These are phyloP conservation scores for Thymallus thymallus DNA, from an alignment of 2,113 vertebrate genomes.

Conservation along the genomic window DNA sequence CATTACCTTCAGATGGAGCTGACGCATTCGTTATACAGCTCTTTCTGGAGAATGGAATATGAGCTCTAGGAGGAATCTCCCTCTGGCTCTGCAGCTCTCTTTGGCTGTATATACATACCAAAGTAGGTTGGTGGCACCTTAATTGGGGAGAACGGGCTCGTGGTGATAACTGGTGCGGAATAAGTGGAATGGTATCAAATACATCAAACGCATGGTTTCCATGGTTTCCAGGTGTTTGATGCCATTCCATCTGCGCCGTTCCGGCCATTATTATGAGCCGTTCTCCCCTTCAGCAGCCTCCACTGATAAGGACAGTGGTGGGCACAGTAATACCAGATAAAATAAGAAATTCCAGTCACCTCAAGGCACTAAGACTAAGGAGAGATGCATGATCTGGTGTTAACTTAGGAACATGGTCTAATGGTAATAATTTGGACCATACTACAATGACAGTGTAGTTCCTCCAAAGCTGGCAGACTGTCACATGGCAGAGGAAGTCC, in stretches of 20 bases:
- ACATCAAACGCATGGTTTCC: too few relatives aligned
- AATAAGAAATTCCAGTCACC: not conserved
- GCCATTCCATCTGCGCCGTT: too few relatives aligned
- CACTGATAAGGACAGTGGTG: not conserved
- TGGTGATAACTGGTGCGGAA: too few relatives aligned
- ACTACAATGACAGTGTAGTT: slow-evolving; percentile 10
- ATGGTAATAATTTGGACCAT: not conserved
- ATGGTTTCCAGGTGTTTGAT: too few relatives aligned
- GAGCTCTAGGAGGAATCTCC: not conserved
- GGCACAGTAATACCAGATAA: not conserved
- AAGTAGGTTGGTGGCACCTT: too few relatives aligned
- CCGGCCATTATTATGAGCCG: too few relatives aligned
- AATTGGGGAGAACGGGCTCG: too few relatives aligned
- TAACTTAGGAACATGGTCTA: not conserved
- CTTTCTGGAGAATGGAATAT: not conserved
- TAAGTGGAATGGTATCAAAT: too few relatives aligned
- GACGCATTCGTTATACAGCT: slow-evolving; percentile 67
- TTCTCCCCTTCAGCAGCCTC: too few relatives aligned
- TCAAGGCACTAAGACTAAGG: not conserved
- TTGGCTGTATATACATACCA: slow-evolving; percentile 6
- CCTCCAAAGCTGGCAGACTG: not conserved
- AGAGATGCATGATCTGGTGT: not conserved
- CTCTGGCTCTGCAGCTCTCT: not conserved
- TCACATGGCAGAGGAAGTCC: slow-evolving; percentile 25
- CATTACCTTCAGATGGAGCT: slow-evolving; percentile 73